Conservation (phyloP, 2,113 vertebrate species). For the Laticauda colubrina region DNA sequence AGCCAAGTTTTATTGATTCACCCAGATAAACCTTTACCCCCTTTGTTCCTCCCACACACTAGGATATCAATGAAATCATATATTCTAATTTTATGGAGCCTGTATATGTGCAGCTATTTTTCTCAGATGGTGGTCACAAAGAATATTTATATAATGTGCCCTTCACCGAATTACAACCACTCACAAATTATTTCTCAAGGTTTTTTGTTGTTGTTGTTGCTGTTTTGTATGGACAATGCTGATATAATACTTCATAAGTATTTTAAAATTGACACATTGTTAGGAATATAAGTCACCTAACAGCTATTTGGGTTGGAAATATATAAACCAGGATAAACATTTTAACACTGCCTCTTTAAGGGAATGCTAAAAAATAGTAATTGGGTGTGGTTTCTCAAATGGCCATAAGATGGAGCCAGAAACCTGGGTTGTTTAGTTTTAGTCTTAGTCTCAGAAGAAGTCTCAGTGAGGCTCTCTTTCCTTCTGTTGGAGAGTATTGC, state of each 20-base stretch:
- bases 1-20: neutral
- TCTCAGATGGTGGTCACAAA: neutral
- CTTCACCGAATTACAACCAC: neutral
- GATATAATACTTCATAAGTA: neutral
- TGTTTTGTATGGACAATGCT: neutral
- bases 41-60: neutral
- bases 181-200: neutral
- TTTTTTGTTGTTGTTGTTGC: neutral
- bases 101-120: too few relatives aligned
- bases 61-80: neutral
- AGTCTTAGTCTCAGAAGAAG: too few relatives aligned
- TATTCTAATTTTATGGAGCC: neutral
- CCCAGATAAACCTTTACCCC: neutral
- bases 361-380: too few relatives aligned
- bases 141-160: neutral
- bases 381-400: too few relatives aligned
- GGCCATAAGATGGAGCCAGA: too few relatives aligned
- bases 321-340: too few relatives aligned
- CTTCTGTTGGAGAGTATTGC: too few relatives aligned
- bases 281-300: too few relatives aligned
- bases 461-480: too few relatives aligned
- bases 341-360: too few relatives aligned
- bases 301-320: too few relatives aligned
- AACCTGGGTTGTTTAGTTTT: too few relatives aligned
- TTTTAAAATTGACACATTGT: neutral